phyloP scores from a whole-genome alignment of 1,140 invertebrate species.

The Plectrocnemia conspersa region DNA sequence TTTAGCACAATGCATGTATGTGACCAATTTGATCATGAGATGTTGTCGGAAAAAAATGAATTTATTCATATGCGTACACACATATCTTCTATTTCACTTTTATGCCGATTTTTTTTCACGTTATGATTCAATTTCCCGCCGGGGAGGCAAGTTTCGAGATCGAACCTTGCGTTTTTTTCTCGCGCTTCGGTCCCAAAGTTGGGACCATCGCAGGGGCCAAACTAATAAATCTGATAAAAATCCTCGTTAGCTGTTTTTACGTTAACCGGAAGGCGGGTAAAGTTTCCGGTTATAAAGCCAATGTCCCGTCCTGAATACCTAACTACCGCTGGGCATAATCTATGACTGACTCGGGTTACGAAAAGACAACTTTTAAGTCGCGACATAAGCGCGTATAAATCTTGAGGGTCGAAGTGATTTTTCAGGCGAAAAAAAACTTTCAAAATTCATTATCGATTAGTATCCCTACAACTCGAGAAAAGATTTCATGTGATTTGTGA shows the following conservation, averaged over 20 bases:
- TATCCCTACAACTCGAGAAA: too few species aligned
- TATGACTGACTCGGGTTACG: not conserved
- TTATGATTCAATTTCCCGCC: constrained; percentile 1
- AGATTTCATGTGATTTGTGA: too few species aligned
- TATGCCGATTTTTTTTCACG: too few species aligned
- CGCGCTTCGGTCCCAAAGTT: not conserved
- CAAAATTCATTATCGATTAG: too few species aligned
- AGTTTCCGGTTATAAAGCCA: constrained; percentile 4
- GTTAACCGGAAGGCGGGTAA: constrained; percentile 5
- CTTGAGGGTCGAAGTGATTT: too few species aligned
- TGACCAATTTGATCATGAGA: too few species aligned
- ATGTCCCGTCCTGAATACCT: not conserved
- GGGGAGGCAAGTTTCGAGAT: not conserved
- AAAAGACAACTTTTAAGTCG: too few species aligned
- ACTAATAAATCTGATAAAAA: constrained; percentile 12
- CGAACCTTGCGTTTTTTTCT: not conserved
- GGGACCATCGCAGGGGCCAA: too few species aligned
- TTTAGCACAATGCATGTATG: too few species aligned
- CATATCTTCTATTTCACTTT: not conserved
- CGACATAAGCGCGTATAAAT: too few species aligned
- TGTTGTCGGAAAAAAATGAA: too few species aligned
- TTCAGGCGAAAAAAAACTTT: too few species aligned
- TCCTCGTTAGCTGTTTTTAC: constrained; percentile 10
- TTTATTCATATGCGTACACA: not conserved
- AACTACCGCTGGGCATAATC: not conserved